Percentiles rank a stretch among this genome's conserved stretches.
phyloP scores from a whole-genome alignment of 1,140 invertebrate species.

The Drosophila sturtevanti region DNA sequence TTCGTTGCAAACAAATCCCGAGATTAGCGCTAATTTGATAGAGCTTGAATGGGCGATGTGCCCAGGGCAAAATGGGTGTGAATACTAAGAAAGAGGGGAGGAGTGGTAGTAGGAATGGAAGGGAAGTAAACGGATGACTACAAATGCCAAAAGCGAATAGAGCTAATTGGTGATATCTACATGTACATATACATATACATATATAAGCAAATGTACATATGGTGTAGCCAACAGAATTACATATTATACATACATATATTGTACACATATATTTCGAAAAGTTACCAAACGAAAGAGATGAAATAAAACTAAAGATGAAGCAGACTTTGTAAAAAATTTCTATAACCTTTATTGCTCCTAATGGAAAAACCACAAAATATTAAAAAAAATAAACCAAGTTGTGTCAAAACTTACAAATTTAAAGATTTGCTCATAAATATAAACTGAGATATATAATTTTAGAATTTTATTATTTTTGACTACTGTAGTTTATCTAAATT shows the following conservation, averaged over 20 bases:
- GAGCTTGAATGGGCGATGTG: slow-evolving; percentile 41
- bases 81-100: not conserved
- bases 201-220: not conserved
- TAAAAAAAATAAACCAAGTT: too few species aligned
- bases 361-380: too few species aligned
- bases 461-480: too few species aligned
- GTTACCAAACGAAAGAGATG: not conserved
- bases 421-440: too few species aligned
- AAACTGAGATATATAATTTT: too few species aligned
- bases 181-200: not conserved
- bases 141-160: slow-evolving; percentile 13
- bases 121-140: slow-evolving; percentile 2
- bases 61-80: slow-evolving; percentile 20
- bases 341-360: too few species aligned
- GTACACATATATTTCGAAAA: too few species aligned
- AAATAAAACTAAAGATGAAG: not conserved
- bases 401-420: too few species aligned
- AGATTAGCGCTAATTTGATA: slow-evolving; percentile 59
- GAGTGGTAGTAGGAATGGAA: not conserved
- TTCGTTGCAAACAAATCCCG: slow-evolving; percentile 59
- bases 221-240: not conserved
- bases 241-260: not conserved
- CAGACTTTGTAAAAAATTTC: too few species aligned
- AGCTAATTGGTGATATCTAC: slow-evolving; percentile 33
- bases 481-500: too few species aligned